Base-by-base conservation (phyloP, 2,797 vertebrate species). In the Masticophis lateralis region DNA sequence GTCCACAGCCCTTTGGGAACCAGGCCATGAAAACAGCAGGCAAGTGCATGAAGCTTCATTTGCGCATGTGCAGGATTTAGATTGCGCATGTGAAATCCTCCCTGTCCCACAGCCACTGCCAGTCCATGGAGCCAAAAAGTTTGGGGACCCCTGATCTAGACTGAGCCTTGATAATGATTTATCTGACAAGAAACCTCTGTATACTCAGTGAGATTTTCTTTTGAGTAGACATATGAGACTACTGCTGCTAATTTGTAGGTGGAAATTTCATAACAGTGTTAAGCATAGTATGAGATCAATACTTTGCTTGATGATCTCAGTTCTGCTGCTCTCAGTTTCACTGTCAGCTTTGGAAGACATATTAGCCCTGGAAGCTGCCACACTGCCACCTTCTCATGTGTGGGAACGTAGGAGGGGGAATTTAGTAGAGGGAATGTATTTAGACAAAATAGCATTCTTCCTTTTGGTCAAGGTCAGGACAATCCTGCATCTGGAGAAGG, bases 81-180 rank as follows among this genome's bases (percentile, higher is more conserved):
- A n/a, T 69, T 69, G n/a, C 0, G 0, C 18, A 6, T 1, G 6
- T 1, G 2, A 69, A 69, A 32, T 6, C 13, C 18, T 32, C 14
- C n/a, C 14, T 14, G 16, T 28, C 13, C 63, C 13, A 66, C 13
- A 5, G 28, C 28, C 63, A 18, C n/a, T 69, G 66, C 66, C 66
- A 32, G n/a, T 69, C 66, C 66, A 69, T 16, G 14, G 66, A 69
- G n/a, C n/a, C 66, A 69, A 18, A 32, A 69, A 18, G 14, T 69
- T 69, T 32, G 66, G 14, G n/a, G 66, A 69, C 5, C 2, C 0
- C 6, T 32, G n/a, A 16, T 55, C 51, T 87, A 87, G 51, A 28
- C 2, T 87, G 28, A 16, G 55, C 8, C 14, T 55, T 11, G 9
- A 9, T 87, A 57, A 18, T 16, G 32, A 55, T 56, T 53, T 56